These are phyloP conservation scores for Burhinus bistriatus DNA, from an alignment of 2,113 vertebrate genomes.

Conservation along the genomic window DNA sequence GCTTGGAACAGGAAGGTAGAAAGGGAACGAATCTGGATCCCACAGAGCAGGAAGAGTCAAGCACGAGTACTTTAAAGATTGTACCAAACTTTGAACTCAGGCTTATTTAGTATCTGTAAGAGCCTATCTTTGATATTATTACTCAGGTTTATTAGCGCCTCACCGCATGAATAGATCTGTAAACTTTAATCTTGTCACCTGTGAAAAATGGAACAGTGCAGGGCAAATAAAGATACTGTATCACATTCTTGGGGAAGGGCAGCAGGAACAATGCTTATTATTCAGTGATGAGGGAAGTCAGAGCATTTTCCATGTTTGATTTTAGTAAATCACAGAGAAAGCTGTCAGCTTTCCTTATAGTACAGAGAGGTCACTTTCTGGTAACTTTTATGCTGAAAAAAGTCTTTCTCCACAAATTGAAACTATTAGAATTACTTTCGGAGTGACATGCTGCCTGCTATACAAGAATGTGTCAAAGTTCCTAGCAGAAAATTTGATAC, in stretches of 20 bases:
- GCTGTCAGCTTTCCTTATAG: background rate
- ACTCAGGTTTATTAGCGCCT: background rate
- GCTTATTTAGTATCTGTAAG: background rate
- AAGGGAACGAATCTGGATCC: background rate
- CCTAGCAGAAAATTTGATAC: background rate
- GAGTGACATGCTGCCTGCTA: background rate
- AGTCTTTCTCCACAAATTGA: background rate
- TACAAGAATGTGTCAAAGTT: background rate
- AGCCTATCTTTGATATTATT: background rate
- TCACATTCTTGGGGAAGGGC: rapidly evolving
- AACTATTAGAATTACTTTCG: background rate
- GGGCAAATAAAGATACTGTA: background rate
- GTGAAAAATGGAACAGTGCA: background rate
- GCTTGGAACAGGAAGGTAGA: background rate
- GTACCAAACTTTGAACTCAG: background rate
- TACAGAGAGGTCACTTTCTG: background rate
- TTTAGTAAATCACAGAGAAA: background rate
- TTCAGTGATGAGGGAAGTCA: background rate
- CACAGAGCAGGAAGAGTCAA: background rate
- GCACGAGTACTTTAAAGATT: background rate
- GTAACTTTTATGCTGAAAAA: background rate
- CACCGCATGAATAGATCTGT: rapidly evolving
- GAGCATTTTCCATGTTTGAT: background rate
- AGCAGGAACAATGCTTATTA: background rate
- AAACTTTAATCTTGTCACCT: background rate